A percentile compares a stretch with the other conserved stretches of the same genome.
phyloP scores from a whole-genome alignment of 2,888 invertebrate species.

The Iphiclides podalirius region DNA sequence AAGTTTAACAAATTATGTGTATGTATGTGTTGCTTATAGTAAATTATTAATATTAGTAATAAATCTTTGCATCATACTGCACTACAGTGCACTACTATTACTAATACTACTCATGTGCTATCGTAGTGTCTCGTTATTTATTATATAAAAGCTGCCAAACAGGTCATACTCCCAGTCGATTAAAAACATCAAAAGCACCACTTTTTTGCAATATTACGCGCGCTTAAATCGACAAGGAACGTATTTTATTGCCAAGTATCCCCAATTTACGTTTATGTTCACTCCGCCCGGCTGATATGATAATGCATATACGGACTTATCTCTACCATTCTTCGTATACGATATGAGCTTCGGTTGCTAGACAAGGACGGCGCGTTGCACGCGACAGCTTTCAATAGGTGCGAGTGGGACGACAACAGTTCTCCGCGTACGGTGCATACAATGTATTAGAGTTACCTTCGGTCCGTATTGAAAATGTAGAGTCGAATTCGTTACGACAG shows the following conservation, averaged over 20 bases:
- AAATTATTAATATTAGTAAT: too few relatives aligned
- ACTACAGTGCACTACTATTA: too few relatives aligned
- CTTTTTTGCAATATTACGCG: conserved; percentile 11
- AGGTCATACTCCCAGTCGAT: too few relatives aligned
- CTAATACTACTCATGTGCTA: too few relatives aligned
- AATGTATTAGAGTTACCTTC: conserved; percentile 16
- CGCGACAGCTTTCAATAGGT: conserved; percentile 20
- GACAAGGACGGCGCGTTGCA: conserved; percentile 20
- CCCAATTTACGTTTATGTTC: conserved; percentile 23
- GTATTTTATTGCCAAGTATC: conserved; percentile 21
- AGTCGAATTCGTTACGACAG: conserved; percentile 24
- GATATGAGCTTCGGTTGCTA: conserved; percentile 10
- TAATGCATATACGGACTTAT: conserved; percentile 23
- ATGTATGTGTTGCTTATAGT: too few relatives aligned
- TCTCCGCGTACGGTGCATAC: conserved; percentile 23
- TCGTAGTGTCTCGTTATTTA: too few relatives aligned
- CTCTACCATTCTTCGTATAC: conserved; percentile 14
- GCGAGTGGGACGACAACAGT: conserved; percentile 23
- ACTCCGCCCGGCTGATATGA: conserved; percentile 20
- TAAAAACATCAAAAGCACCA: too few relatives aligned
- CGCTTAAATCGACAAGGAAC: conserved; percentile 2
- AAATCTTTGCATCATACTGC: too few relatives aligned
- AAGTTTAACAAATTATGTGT: too few relatives aligned
- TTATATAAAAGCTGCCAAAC: too few relatives aligned
- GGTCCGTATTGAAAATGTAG: conserved; percentile 30